Conservation (phyloP, 2,888 invertebrate genomes). For the Rhingia campestris region DNA sequence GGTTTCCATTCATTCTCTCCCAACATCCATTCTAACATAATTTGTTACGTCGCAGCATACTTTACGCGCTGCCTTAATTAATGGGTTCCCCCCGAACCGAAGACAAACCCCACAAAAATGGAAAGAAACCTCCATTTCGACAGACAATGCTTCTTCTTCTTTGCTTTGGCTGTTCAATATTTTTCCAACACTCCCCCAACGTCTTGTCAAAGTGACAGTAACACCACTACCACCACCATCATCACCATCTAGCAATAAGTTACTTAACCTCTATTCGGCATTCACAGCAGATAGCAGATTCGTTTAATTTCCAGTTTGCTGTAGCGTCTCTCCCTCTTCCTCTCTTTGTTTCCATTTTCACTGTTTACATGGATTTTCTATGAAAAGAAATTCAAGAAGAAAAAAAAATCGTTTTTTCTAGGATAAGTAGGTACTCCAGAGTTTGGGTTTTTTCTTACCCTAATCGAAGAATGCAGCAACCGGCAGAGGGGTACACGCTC, state of each 20-base stretch:
- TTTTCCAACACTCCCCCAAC: slow-evolving; percentile 52
- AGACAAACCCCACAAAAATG: slow-evolving; percentile 38
- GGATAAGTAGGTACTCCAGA: neutral
- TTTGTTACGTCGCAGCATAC: slow-evolving; percentile 64
- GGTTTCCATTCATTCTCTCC: slow-evolving; percentile 27
- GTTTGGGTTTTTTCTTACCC: neutral
- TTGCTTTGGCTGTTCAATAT: slow-evolving; percentile 31
- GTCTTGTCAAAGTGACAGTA: slow-evolving; percentile 61
- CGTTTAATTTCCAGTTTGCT: slow-evolving; percentile 44
- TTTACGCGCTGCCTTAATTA: slow-evolving; percentile 57
- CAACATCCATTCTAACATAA: slow-evolving; percentile 39
- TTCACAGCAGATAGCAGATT: slow-evolving; percentile 44
- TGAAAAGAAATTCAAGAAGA: slow-evolving; percentile 4
- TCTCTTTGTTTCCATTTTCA: neutral
- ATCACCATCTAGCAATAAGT: slow-evolving; percentile 41
- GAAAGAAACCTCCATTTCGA: slow-evolving; percentile 32
- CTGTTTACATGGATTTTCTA: slow-evolving; percentile 9
- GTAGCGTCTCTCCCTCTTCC: neutral
- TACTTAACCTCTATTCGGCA: slow-evolving; percentile 61
- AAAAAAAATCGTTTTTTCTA: neutral
- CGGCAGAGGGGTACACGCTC: neutral
- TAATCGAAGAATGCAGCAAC: neutral
- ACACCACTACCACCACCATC: slow-evolving; percentile 6
- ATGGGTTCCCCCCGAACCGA: slow-evolving; percentile 65
- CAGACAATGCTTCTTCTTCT: slow-evolving; percentile 31